Conservation (phyloP, 30 jellyfish, hydroid and myxozoan species). For the Catostylus mosaicus region DNA sequence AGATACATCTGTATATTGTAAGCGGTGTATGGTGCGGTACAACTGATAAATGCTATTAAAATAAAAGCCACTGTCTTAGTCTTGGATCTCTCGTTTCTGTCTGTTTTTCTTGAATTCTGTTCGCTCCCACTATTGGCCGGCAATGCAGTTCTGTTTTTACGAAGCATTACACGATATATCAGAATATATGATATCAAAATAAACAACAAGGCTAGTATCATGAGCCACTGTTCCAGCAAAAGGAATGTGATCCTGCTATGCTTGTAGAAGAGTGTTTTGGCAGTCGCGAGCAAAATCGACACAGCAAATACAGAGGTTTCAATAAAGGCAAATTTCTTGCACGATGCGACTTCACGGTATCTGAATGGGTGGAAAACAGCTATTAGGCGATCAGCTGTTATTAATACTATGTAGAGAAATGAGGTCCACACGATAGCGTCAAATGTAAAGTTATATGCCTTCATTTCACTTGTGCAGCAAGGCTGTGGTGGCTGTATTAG, state of each 20-base stretch:
- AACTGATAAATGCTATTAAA: neutral
- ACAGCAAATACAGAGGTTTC: neutral
- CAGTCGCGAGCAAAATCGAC: neutral
- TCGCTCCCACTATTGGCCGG: neutral
- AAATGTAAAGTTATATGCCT: constrained; percentile 2
- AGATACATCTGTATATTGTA: neutral
- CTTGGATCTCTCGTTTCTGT: neutral
- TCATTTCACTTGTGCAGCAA: neutral
- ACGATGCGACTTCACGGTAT: constrained; percentile 13
- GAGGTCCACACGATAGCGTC: constrained; percentile 9
- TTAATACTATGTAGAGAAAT: neutral
- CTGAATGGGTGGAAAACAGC: constrained; percentile 12
- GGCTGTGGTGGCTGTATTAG: neutral
- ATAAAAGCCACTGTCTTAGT: neutral
- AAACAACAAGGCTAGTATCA: neutral
- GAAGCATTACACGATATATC: neutral
- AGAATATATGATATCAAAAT: neutral
- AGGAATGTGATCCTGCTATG: neutral
- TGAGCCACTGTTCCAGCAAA: neutral
- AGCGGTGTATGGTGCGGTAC: constrained; percentile 6
- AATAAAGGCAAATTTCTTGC: neutral
- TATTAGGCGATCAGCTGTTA: constrained; percentile 4
- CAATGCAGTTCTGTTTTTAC: neutral
- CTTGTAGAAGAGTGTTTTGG: neutral
- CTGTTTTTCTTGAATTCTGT: neutral